Conservation (phyloP, 2,888 invertebrate genomes). For the Cosmorhoe ocellata region DNA sequence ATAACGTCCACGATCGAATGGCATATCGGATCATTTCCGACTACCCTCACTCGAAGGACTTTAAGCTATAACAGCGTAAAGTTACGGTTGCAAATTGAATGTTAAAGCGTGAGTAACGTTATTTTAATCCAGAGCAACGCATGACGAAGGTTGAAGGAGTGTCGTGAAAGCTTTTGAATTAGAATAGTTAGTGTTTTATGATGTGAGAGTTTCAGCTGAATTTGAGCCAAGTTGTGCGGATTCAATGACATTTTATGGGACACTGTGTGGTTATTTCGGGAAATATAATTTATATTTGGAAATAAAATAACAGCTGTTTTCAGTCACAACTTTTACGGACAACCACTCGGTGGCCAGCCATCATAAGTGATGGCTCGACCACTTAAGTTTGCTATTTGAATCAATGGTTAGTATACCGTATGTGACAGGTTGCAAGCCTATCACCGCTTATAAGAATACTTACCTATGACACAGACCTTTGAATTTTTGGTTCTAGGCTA, state of each 20-base stretch:
- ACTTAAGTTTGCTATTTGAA: too few species aligned
- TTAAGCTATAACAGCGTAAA: neutral
- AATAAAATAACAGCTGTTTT: neutral
- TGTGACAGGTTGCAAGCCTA: too few species aligned
- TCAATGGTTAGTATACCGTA: too few species aligned
- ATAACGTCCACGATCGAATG: neutral
- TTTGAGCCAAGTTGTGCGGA: constrained; percentile 1
- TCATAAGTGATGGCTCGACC: too few species aligned
- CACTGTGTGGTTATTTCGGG: neutral
- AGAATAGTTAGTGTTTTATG: constrained; percentile 28
- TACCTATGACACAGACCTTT: too few species aligned
- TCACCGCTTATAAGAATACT: too few species aligned
- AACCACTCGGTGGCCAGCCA: too few species aligned
- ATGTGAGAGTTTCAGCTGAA: constrained; percentile 16
- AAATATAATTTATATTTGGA: too few species aligned
- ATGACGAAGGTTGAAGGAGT: constrained; percentile 31
- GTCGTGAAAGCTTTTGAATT: constrained; percentile 30
- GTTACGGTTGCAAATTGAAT: neutral
- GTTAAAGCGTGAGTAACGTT: constrained; percentile 5
- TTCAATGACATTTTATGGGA: neutral
- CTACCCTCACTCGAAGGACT: neutral
- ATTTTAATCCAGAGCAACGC: constrained; percentile 28
- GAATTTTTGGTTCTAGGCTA: too few species aligned
- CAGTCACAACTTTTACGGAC: neutral
- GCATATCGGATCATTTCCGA: neutral